Base-by-base conservation (phyloP, 1,140 invertebrate species). In the Ditylenchus dipsaci region DNA sequence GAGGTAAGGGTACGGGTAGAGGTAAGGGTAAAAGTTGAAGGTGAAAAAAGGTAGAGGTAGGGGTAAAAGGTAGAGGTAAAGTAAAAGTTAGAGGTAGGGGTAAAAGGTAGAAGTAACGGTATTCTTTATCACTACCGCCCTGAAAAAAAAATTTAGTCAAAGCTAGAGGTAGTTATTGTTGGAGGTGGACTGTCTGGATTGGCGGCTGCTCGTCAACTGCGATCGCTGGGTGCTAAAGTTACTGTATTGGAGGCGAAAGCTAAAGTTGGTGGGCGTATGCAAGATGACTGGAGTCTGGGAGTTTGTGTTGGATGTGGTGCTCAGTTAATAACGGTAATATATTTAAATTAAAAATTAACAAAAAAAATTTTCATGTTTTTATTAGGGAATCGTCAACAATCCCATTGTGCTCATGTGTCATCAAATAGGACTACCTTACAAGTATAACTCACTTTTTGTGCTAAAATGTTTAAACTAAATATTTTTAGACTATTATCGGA, bases 381-480 rank as follows among this genome's bases (percentile, higher is more conserved):
- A 86, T 23, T 82, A 81, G 27, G 85, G 86, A 3, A 79, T 81
- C 59, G 71, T 81, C 38, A 87, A 87, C 76, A 87, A 86, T 74
- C 86, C 86, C 1, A 76, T 87, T 19, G 78, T 83, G 42, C 68
- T 86, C 0, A 79, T 87, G 47, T 83, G 82, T 67, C 71, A 83
- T 38, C 86, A 87, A 80, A 83, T 85, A 57, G 70, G 67, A 8
- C 42, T 76, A 0, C 33, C 42, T 29, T 76, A 76, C 47, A 47
- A 67, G 47, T 74, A n/a, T n/a, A n/a, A n/a, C 60, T 69, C 53
- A 43, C 17, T 26, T 30, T n/a, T 69, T 38, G n/a, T 27, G 27
- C 26, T 19, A 8, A 30, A 75, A 68, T 75, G 17, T 45, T 72
- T 15, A 53, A 69, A n/a, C 1, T 64, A 61, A 5, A 3, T 3